Base-by-base conservation (phyloP, 2,888 invertebrate genomes). In the Brachypterus glaber region DNA sequence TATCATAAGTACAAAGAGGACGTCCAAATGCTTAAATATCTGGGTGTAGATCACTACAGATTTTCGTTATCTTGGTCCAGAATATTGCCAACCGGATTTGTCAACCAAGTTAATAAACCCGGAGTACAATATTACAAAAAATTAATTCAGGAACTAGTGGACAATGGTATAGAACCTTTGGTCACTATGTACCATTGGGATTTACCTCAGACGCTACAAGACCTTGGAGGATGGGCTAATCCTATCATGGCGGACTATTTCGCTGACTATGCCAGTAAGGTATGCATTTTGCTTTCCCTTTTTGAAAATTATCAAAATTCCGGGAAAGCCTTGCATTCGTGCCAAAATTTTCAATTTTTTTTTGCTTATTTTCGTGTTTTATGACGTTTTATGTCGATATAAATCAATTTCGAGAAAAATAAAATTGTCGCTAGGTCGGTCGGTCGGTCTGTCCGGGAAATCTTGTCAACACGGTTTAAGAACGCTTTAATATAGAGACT, bases 31-130 rank as follows among this genome's bases (percentile, higher is more conserved):
- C 63, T 79, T 3, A 69, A 69, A 37, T 71, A 76, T 43, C 59
- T 80, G 2, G 76, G 77, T 14, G 78, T 77, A 0, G 66, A 76
- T 47, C 71, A 76, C 40, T 82, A 82, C 58, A 70, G 82, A 24
- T 83, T 83, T 59, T 82, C 82, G 1, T 68, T 83, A 50, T 76
- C 84, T 1, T 89, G 88, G 88, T 64, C 82, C 0, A 69, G 88
- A 33, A 70, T 89, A 30, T 63, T 87, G 46, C 84, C 86, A 0
- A 73, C 70, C 11, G 87, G 83, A 14, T 67, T 73, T 36, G 69
- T 72, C n/a, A 74, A 77, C 50, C 55, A 72, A 15, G 66, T 84
- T 14, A 89, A 82, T 56, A 65, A 70, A 29, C 68, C 72, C 2
- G 89, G 84, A 14, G 69, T 89, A 8, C 66, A 74, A 40, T 27